Conservation (phyloP, 2,797 vertebrate genomes). For the Oreortyx pictus region DNA sequence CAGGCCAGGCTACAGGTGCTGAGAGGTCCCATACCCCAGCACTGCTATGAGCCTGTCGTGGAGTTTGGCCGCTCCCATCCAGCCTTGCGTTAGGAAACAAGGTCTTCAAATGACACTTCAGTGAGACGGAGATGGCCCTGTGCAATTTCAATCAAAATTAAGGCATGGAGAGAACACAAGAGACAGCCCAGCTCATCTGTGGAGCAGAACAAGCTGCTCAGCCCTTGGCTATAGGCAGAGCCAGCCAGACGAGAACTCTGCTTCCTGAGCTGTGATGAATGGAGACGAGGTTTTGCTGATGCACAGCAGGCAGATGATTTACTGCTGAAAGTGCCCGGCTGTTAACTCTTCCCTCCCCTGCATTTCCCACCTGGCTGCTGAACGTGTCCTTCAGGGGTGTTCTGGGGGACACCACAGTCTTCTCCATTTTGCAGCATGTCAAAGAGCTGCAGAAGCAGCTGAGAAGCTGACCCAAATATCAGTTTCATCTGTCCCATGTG, state of each 20-base stretch:
- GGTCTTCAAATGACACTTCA: background rate
- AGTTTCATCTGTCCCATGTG: background rate
- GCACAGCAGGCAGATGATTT: background rate
- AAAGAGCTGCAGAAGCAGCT: background rate
- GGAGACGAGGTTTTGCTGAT: background rate
- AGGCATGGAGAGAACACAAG: background rate
- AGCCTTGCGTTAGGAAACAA: background rate
- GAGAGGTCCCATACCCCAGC: background rate
- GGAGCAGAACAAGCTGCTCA: background rate
- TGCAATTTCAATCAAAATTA: background rate
- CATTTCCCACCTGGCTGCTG: fast-evolving
- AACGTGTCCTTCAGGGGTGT: background rate
- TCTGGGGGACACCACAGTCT: background rate
- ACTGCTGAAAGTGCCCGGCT: background rate
- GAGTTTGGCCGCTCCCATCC: background rate
- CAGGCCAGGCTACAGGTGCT: background rate
- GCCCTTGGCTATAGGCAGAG: background rate
- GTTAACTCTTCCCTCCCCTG: background rate
- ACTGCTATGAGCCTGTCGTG: background rate
- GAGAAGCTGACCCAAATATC: background rate
- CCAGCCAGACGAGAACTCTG: background rate
- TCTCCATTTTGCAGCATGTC: too few relatives aligned
- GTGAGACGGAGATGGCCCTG: background rate
- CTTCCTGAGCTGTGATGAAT: background rate
- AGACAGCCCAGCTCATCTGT: background rate